Conservation (phyloP, 2,888 invertebrate genomes). For the Heliconius aoede region DNA sequence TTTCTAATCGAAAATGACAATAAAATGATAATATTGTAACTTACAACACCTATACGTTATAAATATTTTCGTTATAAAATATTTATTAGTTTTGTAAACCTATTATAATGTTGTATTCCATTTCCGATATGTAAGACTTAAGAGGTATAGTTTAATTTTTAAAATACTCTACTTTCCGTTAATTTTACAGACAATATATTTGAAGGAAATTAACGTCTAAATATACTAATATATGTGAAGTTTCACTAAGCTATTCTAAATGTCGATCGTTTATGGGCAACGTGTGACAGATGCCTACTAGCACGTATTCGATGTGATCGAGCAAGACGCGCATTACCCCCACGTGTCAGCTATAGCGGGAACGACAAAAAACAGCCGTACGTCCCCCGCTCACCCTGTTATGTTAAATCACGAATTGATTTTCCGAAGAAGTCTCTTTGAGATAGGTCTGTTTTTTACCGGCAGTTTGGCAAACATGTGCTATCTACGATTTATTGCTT, state of each 20-base stretch:
- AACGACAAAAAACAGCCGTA: slow-evolving; percentile 64
- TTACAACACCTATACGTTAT: neutral
- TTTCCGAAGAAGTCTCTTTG: slow-evolving; percentile 64
- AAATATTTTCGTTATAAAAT: too few species aligned
- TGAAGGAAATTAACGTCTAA: neutral
- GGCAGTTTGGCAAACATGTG: slow-evolving; percentile 70
- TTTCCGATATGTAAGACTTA: neutral
- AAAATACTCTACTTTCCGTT: neutral
- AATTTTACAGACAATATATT: neutral
- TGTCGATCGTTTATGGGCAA: slow-evolving; percentile 34
- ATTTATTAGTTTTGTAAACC: neutral
- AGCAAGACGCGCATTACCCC: slow-evolving; percentile 67
- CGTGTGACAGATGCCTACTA: slow-evolving; percentile 35
- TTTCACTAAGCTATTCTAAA: slow-evolving; percentile 34
- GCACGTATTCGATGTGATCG: slow-evolving; percentile 54
- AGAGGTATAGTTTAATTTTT: too few species aligned
- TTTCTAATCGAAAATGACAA: neutral
- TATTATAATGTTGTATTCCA: neutral
- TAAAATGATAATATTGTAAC: neutral
- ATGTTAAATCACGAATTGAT: slow-evolving; percentile 75
- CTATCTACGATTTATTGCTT: slow-evolving; percentile 70
- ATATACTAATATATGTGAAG: slow-evolving; percentile 25
- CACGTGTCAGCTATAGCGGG: slow-evolving; percentile 60
- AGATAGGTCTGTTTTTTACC: slow-evolving; percentile 68
- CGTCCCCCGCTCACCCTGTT: slow-evolving; percentile 56